phyloP scores from a whole-genome alignment of 2,113 vertebrate genomes.

The Haemorhous mexicanus region DNA sequence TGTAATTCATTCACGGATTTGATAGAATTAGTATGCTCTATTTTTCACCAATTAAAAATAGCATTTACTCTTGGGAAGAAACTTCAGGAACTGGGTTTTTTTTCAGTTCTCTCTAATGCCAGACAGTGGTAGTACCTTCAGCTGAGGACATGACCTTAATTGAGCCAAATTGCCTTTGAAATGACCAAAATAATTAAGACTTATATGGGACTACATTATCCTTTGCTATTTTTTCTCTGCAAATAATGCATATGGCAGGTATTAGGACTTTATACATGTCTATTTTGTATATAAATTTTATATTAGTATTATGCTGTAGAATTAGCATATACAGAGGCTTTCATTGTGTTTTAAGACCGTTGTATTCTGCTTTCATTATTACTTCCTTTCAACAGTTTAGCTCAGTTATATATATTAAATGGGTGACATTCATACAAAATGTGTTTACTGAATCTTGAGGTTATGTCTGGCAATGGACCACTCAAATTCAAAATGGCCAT shows the following conservation, averaged over 20 bases:
- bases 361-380: not conserved
- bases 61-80: conserved; percentile 48
- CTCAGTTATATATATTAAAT: not conserved
- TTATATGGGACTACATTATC: not conserved
- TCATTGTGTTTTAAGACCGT: not conserved
- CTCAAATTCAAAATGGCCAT: not conserved
- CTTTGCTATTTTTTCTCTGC: not conserved
- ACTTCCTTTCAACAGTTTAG: not conserved
- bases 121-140: not conserved
- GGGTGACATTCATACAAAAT: not conserved
- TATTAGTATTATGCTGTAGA: not conserved
- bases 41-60: conserved; percentile 58
- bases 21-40: conserved; percentile 64
- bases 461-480: not conserved
- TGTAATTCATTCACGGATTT: conserved; percentile 56
- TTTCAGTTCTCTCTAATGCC: not conserved
- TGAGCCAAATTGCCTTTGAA: not conserved
- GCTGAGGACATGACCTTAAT: not conserved
- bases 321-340: not conserved
- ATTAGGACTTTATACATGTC: not conserved
- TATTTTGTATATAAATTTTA: not conserved
- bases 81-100: not conserved
- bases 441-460: not conserved
- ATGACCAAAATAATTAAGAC: not conserved
- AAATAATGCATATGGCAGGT: not conserved